These are phyloP conservation scores for Spea hammondii DNA, from an alignment of 2,797 vertebrate species.

Conservation along the genomic window DNA sequence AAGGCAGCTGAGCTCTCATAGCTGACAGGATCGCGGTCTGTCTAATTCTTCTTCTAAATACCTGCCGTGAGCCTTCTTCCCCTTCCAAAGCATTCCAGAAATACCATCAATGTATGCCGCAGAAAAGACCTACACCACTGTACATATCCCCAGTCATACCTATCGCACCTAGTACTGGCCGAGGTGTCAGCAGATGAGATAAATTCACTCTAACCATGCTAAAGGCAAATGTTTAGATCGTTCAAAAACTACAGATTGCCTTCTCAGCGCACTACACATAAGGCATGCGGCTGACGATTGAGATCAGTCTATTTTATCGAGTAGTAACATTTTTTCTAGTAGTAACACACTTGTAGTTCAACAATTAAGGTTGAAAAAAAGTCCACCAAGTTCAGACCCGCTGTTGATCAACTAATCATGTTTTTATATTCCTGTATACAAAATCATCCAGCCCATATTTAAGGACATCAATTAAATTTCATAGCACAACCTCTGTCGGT, in stretches of 20 bases:
- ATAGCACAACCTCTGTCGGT: too few relatives aligned
- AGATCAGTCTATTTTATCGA: not conserved
- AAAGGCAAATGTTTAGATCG: not conserved
- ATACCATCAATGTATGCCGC: constrained; percentile 11
- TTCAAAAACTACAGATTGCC: not conserved
- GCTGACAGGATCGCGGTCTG: not conserved
- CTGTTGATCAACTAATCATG: too few relatives aligned
- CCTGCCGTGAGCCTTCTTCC: not conserved
- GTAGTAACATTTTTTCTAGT: too few relatives aligned
- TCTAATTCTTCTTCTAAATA: constrained; percentile 16
- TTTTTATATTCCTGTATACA: too few relatives aligned
- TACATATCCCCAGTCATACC: constrained; percentile 25
- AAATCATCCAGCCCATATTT: too few relatives aligned
- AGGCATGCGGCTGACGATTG: not conserved
- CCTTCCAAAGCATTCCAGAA: constrained; percentile 29
- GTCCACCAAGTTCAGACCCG: too few relatives aligned
- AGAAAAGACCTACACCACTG: constrained; percentile 3
- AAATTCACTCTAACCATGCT: not conserved
- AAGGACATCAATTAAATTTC: too few relatives aligned
- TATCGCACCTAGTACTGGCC: not conserved
- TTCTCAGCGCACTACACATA: not conserved
- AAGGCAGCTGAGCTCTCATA: not conserved
- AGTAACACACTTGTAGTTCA: too few relatives aligned
- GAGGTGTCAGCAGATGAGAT: not conserved
- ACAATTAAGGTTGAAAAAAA: too few relatives aligned